phyloP scores from a whole-genome alignment of 2,113 vertebrate genomes.

The Pyrgilauda ruficollis region DNA sequence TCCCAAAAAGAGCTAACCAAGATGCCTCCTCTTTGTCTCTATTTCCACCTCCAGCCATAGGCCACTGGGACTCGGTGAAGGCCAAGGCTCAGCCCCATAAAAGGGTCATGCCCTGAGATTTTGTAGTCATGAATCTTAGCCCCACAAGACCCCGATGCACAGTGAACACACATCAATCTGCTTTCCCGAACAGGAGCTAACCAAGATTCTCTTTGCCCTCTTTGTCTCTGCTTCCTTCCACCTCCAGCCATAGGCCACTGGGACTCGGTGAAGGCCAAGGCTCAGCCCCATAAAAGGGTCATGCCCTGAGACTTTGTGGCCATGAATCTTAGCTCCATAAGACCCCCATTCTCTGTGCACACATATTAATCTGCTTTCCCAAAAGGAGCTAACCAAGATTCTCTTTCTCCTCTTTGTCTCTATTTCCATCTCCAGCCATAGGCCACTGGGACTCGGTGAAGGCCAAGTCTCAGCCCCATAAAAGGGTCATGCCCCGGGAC shows the following conservation, averaged over 20 bases:
- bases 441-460: constrained; percentile 76
- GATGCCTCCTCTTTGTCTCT: not conserved
- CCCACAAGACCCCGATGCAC: too few relatives aligned
- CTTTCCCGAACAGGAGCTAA: too few relatives aligned
- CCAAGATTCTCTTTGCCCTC: too few relatives aligned
- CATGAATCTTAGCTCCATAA: too few relatives aligned
- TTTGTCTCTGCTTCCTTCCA: too few relatives aligned
- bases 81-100: not conserved
- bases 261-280: too few relatives aligned
- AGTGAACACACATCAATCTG: too few relatives aligned
- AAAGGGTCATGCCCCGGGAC: constrained; percentile 42
- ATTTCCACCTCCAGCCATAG: constrained; percentile 70
- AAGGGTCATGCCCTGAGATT: not conserved
- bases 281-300: too few relatives aligned
- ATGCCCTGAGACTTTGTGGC: too few relatives aligned
- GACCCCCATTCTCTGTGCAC: rapidly evolving
- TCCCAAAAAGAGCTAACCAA: not conserved
- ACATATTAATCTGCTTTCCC: not conserved
- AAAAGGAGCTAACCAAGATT: rapidly evolving
- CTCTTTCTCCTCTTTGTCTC: not conserved
- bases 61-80: constrained; percentile 73
- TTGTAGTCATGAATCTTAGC: too few relatives aligned
- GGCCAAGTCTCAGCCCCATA: not conserved
- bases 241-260: too few relatives aligned
- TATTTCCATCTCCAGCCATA: constrained; percentile 67